Conservation (phyloP, 2,888 invertebrate species). For the Lycia hirtaria region DNA sequence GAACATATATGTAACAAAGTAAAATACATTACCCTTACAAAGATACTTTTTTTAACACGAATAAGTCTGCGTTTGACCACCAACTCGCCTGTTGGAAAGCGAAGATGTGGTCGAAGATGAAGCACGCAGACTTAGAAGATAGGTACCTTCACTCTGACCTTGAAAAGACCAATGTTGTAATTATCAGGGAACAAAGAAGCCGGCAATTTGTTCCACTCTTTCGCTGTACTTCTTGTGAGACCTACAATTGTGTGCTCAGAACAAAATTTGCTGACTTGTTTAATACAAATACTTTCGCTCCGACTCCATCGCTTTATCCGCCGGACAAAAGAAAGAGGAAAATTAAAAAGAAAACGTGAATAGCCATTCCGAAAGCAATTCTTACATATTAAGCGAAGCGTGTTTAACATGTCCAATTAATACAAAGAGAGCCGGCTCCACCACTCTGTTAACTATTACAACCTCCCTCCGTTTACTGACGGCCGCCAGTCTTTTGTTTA, state of each 20-base stretch:
- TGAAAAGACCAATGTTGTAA: too few species aligned
- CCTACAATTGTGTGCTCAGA: conserved; percentile 13
- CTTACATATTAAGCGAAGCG: conserved; percentile 74
- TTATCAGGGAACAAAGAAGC: too few species aligned
- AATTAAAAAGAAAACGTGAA: conserved; percentile 55
- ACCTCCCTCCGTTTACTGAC: conserved; percentile 73
- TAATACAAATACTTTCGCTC: conserved; percentile 26
- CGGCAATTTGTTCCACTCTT: too few species aligned
- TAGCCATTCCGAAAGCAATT: conserved; percentile 62
- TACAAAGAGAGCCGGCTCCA: conserved; percentile 68
- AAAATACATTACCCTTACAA: conserved; percentile 6
- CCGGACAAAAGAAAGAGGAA: conserved; percentile 51
- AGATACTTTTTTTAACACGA: too few species aligned
- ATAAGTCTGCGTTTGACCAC: too few species aligned
- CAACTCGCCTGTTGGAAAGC: too few species aligned
- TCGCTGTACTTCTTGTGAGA: background rate
- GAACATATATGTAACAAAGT: too few species aligned
- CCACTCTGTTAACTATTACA: conserved; percentile 79
- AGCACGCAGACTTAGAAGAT: too few species aligned
- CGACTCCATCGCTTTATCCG: conserved; percentile 36
- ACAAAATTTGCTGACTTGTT: conserved; percentile 27
- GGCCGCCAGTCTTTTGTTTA: conserved; percentile 80
- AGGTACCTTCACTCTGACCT: too few species aligned
- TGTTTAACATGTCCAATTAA: conserved; percentile 81
- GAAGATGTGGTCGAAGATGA: too few species aligned